A percentile compares a stretch with the other conserved stretches of the same genome.
These are phyloP conservation scores for Caenorhabditis briggsae DNA, from an alignment of 1,140 invertebrate species.

Conservation along the genomic window DNA sequence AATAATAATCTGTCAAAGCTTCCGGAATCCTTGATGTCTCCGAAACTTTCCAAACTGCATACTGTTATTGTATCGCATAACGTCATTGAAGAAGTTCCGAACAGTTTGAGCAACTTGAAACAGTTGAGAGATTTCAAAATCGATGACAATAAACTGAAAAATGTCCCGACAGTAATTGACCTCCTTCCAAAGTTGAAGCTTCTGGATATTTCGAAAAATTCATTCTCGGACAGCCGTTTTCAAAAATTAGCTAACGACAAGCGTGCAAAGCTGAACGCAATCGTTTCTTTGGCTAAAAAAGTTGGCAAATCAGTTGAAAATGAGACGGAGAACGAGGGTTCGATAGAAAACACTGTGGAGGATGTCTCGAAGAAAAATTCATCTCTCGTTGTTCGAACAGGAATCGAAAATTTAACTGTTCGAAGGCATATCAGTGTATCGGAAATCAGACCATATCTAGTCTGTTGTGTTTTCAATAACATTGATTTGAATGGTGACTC, in stretches of 20 bases:
- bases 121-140: constrained; percentile 62
- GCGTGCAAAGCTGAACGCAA: constrained; percentile 47
- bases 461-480: constrained; percentile 64
- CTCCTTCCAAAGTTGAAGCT: constrained; percentile 61
- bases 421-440: constrained; percentile 50
- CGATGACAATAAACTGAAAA: constrained; percentile 57
- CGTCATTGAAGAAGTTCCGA: constrained; percentile 39
- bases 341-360: neutral
- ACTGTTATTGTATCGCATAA: constrained; percentile 43
- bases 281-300: constrained; percentile 38
- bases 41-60: constrained; percentile 9
- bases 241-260: constrained; percentile 65
- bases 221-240: constrained; percentile 62
- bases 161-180: constrained; percentile 51
- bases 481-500: constrained; percentile 59
- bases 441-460: constrained; percentile 61
- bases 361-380: neutral
- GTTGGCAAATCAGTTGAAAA: constrained; percentile 36
- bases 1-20: constrained; percentile 42
- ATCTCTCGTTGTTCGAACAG: neutral
- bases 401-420: constrained; percentile 54
- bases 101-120: constrained; percentile 54
- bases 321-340: neutral
- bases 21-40: constrained; percentile 36
- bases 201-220: constrained; percentile 58